Evolutionary conservation across 1,140 invertebrate species (phyloP), one percentile per base, ranked within the genome.

Genomic region (Tetramorium alpestre): DNA sequence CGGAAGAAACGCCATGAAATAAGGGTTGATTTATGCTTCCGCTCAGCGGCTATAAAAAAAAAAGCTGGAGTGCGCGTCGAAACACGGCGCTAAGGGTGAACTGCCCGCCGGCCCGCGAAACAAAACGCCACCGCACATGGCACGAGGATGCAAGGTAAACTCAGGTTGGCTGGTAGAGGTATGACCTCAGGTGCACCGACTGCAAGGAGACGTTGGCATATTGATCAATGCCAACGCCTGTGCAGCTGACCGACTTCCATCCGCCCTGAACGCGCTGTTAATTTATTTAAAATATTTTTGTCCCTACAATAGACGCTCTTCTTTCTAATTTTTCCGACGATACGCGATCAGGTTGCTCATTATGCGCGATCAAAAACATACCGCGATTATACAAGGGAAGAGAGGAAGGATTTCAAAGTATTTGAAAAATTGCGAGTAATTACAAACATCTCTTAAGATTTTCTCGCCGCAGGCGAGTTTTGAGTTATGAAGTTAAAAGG

Each of bases 161-260:
- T 28, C 67, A 38, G 7, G 87, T 70, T 58, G 70, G 75, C 58
- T 85, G 33, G 87, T 65, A 3, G 33, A 33, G 33, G 87, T 91
- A 89, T 91, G 89, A 91, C 89, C 90, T 90, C 87, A 90, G 87
- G 89, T 91, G 90, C 88, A 88, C 73, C 88, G 73, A 80, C 84
- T 86, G 51, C 49, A 16, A 73, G 76, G 85, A 91, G 81, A 91
- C 85, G 90, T 90, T 91, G 85, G 90, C 87, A 87, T 91, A 91
- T 91, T 89, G 90, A 91, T 89, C 90, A 89, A 90, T 90, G 88
- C 73, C 51, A 49, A 49, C 49, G 49, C 86, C 80, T 85, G 49
- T 28, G 38, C 84, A 56, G 38, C 85, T 49, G 47, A 64, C 62
- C 85, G 54, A 82, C 75, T 72, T 84, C 82, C 75, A 77, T 88